Evolutionary conservation across 2,113 vertebrate species (phyloP).

Genomic region (Lasiurus borealis): DNA sequence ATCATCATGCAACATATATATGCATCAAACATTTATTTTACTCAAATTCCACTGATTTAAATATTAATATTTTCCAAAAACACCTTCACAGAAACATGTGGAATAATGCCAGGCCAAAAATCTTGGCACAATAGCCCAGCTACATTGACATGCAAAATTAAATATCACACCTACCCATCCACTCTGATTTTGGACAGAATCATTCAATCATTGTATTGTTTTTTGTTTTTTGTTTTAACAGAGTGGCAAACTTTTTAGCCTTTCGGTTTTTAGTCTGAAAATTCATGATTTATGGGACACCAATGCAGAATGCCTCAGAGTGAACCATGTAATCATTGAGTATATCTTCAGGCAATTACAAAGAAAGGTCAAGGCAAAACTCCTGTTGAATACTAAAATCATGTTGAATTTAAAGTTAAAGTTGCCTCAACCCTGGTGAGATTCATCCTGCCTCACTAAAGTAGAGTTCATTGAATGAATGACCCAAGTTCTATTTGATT

Average conservation of each 20-base stretch:
- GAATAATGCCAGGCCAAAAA: background rate
- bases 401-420: background rate
- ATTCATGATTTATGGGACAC: conserved; percentile 62
- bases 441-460: background rate
- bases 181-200: background rate
- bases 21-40: background rate
- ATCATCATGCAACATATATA: background rate
- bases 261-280: background rate
- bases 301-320: background rate
- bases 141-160: background rate
- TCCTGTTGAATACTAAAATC: conserved; percentile 59
- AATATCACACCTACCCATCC: background rate
- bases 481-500: background rate
- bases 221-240: conserved; percentile 25
- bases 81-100: background rate
- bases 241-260: conserved; percentile 1
- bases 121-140: background rate
- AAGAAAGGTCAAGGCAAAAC: conserved; percentile 55
- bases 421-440: background rate
- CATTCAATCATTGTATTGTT: background rate
- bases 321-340: conserved; percentile 27
- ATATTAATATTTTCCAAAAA: background rate
- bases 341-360: conserved; percentile 51
- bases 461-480: background rate
- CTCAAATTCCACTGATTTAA: background rate